These are phyloP conservation scores for Limenitis arthemis DNA, from an alignment of 2,888 invertebrate genomes.

Conservation along the genomic window DNA sequence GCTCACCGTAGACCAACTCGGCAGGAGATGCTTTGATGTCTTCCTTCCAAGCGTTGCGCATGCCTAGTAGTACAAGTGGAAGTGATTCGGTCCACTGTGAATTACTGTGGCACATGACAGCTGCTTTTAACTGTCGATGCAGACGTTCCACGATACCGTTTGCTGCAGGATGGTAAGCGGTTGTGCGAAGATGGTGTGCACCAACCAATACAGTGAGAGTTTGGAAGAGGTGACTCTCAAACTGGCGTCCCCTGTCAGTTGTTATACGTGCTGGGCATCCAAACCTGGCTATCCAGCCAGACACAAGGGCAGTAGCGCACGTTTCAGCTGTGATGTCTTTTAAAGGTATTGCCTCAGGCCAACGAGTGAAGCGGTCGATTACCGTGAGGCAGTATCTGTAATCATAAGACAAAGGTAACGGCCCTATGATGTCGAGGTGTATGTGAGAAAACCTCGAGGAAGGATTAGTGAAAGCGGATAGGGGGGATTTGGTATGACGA, in stretches of 20 bases:
- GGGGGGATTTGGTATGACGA: slow-evolving; percentile 30
- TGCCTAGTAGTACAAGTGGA: slow-evolving; percentile 15
- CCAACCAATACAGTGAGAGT: slow-evolving; percentile 20
- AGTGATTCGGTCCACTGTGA: slow-evolving; percentile 18
- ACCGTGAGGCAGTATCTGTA: slow-evolving; percentile 36
- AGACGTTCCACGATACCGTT: slow-evolving; percentile 22
- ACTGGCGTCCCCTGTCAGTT: slow-evolving; percentile 42
- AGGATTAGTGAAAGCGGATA: slow-evolving; percentile 24
- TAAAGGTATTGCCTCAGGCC: slow-evolving; percentile 38
- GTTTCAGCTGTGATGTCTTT: slow-evolving; percentile 40
- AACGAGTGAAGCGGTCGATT: slow-evolving; percentile 34
- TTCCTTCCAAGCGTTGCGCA: slow-evolving; percentile 24
- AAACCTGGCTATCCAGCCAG: slow-evolving; percentile 28
- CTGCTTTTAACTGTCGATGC: slow-evolving; percentile 23
- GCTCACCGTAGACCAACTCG: slow-evolving; percentile 29
- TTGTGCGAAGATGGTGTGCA: slow-evolving; percentile 12
- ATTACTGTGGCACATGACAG: slow-evolving; percentile 28
- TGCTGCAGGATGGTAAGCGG: slow-evolving; percentile 22
- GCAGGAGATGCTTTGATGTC: slow-evolving; percentile 27
- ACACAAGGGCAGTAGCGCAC: slow-evolving; percentile 34
- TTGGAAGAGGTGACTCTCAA: slow-evolving; percentile 25
- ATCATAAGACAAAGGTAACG: slow-evolving; percentile 24
- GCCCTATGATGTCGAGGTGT: slow-evolving; percentile 33
- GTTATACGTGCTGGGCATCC: slow-evolving; percentile 32
- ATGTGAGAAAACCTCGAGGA: slow-evolving; percentile 33